Conservation (phyloP, 2,113 vertebrate species). For the Tychaedon coryphoeus region DNA sequence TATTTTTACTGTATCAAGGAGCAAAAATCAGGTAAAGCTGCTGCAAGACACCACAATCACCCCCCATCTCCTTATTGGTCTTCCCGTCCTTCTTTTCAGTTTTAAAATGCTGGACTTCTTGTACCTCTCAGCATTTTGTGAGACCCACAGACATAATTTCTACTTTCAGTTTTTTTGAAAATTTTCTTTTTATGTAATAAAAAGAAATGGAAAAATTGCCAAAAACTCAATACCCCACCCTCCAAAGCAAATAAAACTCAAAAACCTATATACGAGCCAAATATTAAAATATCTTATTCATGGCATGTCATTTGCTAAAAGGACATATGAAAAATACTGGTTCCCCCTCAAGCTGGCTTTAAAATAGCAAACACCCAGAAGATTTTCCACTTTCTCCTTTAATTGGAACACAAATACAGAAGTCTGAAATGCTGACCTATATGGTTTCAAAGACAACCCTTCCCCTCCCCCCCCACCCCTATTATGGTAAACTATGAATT, state of each 20-base stretch:
- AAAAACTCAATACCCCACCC: neutral
- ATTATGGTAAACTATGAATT: constrained; percentile 18
- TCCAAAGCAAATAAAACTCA: neutral
- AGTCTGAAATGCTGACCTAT: constrained; percentile 37
- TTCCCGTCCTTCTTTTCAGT: neutral
- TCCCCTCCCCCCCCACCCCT: neutral
- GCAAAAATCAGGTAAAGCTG: neutral
- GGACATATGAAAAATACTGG: neutral
- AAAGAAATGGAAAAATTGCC: neutral
- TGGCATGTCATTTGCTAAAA: neutral
- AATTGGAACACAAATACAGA: neutral
- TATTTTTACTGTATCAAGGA: neutral
- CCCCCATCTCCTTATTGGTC: neutral
- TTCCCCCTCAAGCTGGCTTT: neutral
- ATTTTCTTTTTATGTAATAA: neutral
- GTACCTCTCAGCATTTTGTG: neutral
- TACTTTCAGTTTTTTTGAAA: neutral
- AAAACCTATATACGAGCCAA: neutral
- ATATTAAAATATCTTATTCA: neutral
- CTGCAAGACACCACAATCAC: neutral
- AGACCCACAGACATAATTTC: neutral
- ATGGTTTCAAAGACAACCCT: neutral
- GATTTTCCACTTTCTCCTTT: neutral
- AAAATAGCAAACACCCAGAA: constrained; percentile 21
- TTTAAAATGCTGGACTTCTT: neutral